Base-by-base conservation (phyloP, 2,113 vertebrate species). In the Chionodraco myersi region DNA sequence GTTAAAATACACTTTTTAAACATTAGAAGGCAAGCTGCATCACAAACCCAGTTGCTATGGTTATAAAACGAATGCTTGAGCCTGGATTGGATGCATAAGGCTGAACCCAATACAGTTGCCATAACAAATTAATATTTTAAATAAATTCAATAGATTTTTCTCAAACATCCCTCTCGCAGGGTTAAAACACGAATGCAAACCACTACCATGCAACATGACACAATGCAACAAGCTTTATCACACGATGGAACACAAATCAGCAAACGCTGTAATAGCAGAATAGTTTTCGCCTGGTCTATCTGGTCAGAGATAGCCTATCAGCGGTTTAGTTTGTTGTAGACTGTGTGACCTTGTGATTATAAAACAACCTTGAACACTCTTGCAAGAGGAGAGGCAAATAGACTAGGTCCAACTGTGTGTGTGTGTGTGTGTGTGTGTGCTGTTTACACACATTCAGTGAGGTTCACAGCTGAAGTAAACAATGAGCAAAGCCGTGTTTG, bases 311-410 rank as follows among this genome's bases (percentile, higher is more conserved):
- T 5, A 3, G 36, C 34, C 36, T 83, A 71, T 79, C 80, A 77
- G 76, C 68, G 72, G 61, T 80, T 84, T 80, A 86, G 86, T 90
- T 92, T 88, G 87, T 81, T 72, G 45, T 51, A 53, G 69, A 69
- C 84, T 52, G 57, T 41, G 14, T 76, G 79, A 87, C 88, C 87
- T 91, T 88, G 89, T 60, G 72, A 75, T 81, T 87, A 66, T 80
- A 60, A 60, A 54, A 78, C 9, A 45, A 84, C 91, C 88, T 90
- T 91, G 88, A 80, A 83, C 60, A 75, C 64, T 65, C 82, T 84
- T 84, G 85, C 81, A 79, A 82, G 60, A 79, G 66, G 51, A 88
- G 75, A 84, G 80, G 75, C 61, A 86, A 84, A 85, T 18, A 87
- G 77, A 87, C 83, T 30, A 12, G 60, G 73, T 44, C 63, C 57